Evolutionary conservation across 2,113 vertebrate genomes (phyloP).

Genomic region (Jaculus jaculus): DNA sequence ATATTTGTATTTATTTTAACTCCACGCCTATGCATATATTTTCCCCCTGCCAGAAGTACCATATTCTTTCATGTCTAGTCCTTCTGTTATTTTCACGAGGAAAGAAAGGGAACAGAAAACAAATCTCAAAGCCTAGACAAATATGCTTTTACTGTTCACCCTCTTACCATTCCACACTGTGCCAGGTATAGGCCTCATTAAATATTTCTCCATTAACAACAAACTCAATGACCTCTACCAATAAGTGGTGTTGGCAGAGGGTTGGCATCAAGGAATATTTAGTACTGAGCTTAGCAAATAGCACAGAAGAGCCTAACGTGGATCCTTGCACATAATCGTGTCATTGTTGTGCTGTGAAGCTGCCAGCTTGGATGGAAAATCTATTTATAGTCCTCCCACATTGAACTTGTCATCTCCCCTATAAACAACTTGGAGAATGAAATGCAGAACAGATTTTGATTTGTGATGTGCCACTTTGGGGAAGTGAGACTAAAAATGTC

Average conservation of each 20-base stretch:
- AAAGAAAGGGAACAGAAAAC: not conserved
- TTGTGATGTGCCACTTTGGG: slow-evolving; percentile 38
- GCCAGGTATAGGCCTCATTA: not conserved
- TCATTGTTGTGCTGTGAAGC: not conserved
- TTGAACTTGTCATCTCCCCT: slow-evolving; percentile 50
- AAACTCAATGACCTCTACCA: not conserved
- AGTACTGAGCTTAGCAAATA: not conserved
- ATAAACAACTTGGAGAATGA: slow-evolving; percentile 46
- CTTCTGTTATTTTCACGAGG: not conserved
- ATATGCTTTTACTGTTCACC: not conserved
- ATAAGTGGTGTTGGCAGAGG: not conserved
- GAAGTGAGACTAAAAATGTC: slow-evolving; percentile 27
- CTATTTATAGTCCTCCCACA: slow-evolving; percentile 47
- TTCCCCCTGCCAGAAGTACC: not conserved
- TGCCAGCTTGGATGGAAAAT: slow-evolving; percentile 29
- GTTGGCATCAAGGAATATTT: not conserved
- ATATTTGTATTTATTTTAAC: not conserved
- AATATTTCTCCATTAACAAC: not conserved
- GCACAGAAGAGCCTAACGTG: not conserved
- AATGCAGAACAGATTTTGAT: slow-evolving; percentile 45
- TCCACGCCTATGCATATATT: not conserved
- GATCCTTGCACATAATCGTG: not conserved
- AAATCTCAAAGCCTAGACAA: not conserved
- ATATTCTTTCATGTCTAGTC: not conserved
- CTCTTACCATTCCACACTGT: not conserved